Conservation (phyloP, 2,113 vertebrate species). For the Peucedramus taeniatus region DNA sequence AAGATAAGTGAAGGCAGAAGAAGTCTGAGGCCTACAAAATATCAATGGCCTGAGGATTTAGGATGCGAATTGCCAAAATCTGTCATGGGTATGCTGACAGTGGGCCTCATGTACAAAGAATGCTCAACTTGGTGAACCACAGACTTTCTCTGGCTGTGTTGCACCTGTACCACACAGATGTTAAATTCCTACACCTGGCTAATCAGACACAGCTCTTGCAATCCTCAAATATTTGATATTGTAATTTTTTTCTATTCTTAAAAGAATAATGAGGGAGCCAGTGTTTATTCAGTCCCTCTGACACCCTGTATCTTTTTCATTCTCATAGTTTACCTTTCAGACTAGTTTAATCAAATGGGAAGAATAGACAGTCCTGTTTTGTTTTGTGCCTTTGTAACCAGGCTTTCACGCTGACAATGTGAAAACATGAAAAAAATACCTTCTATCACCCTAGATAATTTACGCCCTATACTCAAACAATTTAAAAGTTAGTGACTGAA, state of each 20-base stretch:
- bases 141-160: not conserved
- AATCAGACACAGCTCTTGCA: not conserved
- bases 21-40: not conserved
- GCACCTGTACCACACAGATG: accelerated
- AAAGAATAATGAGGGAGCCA: not conserved
- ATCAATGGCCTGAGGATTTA: not conserved
- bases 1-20: not conserved
- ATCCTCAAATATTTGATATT: not conserved
- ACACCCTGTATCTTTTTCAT: not conserved
- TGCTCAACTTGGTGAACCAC: not conserved
- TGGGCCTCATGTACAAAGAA: not conserved
- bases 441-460: not conserved
- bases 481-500: not conserved
- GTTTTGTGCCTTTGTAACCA: not conserved
- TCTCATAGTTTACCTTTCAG: not conserved
- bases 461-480: not conserved
- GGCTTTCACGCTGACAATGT: not conserved
- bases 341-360: not conserved
- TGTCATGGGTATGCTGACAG: not conserved
- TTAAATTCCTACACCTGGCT: not conserved
- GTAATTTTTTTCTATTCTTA: not conserved
- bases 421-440: not conserved
- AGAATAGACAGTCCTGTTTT: not conserved
- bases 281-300: not conserved
- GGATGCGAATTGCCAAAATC: not conserved